Conservation (phyloP, 37 sponge, comb jelly and placozoan species). For the Amphimedon queenslandica region DNA sequence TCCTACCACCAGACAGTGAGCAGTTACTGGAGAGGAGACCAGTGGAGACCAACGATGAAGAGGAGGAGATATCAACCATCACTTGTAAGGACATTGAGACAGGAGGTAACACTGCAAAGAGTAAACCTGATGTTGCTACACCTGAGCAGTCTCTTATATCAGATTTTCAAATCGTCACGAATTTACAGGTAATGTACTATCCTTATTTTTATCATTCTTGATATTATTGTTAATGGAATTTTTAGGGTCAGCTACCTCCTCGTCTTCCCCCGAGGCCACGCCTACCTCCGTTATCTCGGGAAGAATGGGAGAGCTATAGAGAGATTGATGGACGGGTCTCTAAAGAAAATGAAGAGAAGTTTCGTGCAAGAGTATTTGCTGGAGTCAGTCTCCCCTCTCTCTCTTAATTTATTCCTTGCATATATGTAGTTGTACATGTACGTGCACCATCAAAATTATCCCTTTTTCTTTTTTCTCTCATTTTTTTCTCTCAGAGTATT, state of each 20-base stretch:
- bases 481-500: slow-evolving; percentile 62
- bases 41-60: slow-evolving; percentile 39
- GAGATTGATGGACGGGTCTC: slow-evolving; percentile 60
- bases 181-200: slow-evolving; percentile 42
- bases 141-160: slow-evolving; percentile 61
- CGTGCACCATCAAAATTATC: background rate
- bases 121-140: slow-evolving; percentile 23
- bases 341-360: slow-evolving; percentile 20
- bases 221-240: background rate
- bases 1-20: too few species aligned
- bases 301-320: slow-evolving; percentile 79
- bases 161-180: slow-evolving; percentile 68
- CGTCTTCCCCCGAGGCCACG: slow-evolving; percentile 26
- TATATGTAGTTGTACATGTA: background rate
- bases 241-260: slow-evolving; percentile 52
- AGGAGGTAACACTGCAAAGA: background rate
- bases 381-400: slow-evolving; percentile 53
- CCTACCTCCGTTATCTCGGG: slow-evolving; percentile 45
- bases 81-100: slow-evolving; percentile 34
- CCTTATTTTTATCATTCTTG: background rate
- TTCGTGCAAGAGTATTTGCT: slow-evolving; percentile 61
- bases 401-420: background rate
- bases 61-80: slow-evolving; percentile 49
- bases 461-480: too few species aligned
- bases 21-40: too few species aligned